These are phyloP conservation scores for Ovibos moschatus DNA, from an alignment of 2,113 vertebrate species.

Conservation along the genomic window DNA sequence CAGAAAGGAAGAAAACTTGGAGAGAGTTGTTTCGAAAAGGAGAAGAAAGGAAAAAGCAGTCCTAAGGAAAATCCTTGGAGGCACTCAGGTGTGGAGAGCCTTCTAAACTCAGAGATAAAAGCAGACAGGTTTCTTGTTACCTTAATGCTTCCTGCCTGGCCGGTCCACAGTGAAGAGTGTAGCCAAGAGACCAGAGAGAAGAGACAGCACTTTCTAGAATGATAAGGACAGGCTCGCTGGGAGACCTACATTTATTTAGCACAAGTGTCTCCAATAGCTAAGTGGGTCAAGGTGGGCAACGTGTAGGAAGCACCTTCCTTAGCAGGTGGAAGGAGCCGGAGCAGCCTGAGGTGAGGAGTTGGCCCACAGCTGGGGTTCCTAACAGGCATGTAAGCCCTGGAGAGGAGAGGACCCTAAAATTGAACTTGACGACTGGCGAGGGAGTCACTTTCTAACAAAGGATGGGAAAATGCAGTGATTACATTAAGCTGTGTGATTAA, in stretches of 20 bases:
- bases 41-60: background rate
- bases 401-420: background rate
- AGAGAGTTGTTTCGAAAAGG: background rate
- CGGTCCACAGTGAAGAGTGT: background rate
- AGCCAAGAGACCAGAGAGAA: background rate
- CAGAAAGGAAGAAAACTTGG: background rate
- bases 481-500: background rate
- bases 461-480: rapidly evolving
- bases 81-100: background rate
- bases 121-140: background rate
- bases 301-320: no score
- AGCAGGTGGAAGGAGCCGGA: no score
- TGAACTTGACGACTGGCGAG: background rate
- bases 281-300: no score
- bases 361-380: background rate
- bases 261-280: background rate
- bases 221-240: background rate
- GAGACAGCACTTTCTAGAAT: background rate
- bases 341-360: background rate
- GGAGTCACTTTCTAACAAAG: background rate
- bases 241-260: background rate
- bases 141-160: slow-evolving; percentile 38
- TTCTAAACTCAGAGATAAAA: background rate
- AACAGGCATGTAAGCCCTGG: background rate
- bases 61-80: background rate